phyloP scores from a whole-genome alignment of 1,140 invertebrate species.

The Drosophila pectinifera region DNA sequence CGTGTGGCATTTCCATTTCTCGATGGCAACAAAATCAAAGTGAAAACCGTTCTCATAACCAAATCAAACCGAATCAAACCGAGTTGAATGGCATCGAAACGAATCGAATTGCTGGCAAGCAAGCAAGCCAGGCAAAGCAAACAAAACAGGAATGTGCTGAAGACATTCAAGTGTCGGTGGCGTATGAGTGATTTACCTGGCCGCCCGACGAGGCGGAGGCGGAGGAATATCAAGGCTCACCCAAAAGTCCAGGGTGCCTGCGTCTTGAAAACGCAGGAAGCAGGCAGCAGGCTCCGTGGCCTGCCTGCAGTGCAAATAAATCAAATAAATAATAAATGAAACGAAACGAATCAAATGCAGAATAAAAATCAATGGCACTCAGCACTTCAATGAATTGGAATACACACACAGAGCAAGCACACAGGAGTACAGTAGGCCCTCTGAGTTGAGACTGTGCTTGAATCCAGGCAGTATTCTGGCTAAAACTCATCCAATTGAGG shows the following conservation, averaged over 20 bases:
- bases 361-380: slow-evolving; percentile 82
- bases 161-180: slow-evolving; percentile 56
- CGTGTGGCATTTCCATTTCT: slow-evolving; percentile 24
- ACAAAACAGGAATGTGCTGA: slow-evolving; percentile 45
- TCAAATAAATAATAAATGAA: slow-evolving; percentile 83
- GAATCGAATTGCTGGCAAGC: slow-evolving; percentile 14
- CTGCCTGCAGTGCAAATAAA: slow-evolving; percentile 72
- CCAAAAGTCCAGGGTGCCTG: not conserved
- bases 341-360: slow-evolving; percentile 80
- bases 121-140: slow-evolving; percentile 20
- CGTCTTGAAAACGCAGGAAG: not conserved
- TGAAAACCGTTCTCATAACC: slow-evolving; percentile 35
- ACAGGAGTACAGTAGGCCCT: slow-evolving; percentile 11
- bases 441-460: too few species aligned
- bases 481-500: too few species aligned
- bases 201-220: slow-evolving; percentile 6
- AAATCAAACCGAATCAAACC: slow-evolving; percentile 29
- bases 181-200: slow-evolving; percentile 74
- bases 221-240: slow-evolving; percentile 31
- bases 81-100: slow-evolving; percentile 9
- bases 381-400: slow-evolving; percentile 77
- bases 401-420: slow-evolving; percentile 25
- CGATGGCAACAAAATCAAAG: slow-evolving; percentile 50
- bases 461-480: fast-evolving
- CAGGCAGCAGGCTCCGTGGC: not conserved